Evolutionary conservation across 2,888 invertebrate genomes (phyloP), one percentile per base, ranked within the genome.

Genomic region (Dicycla oo): DNA sequence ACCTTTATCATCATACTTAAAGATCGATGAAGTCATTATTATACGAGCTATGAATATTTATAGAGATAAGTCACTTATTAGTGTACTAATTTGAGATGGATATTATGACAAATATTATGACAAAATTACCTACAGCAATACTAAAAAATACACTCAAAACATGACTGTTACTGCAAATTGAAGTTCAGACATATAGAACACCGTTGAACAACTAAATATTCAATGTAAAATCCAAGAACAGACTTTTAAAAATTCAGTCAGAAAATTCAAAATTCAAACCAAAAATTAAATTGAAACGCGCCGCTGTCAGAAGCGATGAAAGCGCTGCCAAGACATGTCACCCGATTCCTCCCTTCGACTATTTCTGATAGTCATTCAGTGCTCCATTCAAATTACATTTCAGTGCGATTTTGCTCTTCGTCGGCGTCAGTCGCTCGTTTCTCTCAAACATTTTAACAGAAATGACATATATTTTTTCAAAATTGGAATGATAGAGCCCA

Each of bases 281-380:
- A 57, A 75, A 61, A 68, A 49, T 45, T 43, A 65, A 71, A 76
- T 56, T 51, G 8, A 64, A 71, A 56, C 18, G 15, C 40, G 26
- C 40, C 23, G 66, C 82, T 79, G 67, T 65, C 74, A 38, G n/a
- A 81, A 92, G 92, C 93, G 93, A 88, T 91, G 74, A 40, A 78
- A 81, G 71, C 82, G 79, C 87, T 91, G 64, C 65, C 30, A 63
- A 62, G 62, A 69, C 74, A 73, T 66, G 63, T 47, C 58, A 47
- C 69, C 60, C 81, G 75, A 89, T 90, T 89, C 94, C 92, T 90
- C 93, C 94, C 94, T 91, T 91, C 89, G 88, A 90, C 93, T 93
- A 94, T 94, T 93, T 93, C 91, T 93, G 93, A 93, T 91, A 92
- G 89, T 93, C 94, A 93, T 94, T 94, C 92, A 91, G 86, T 85